Evolutionary conservation across 2,888 invertebrate species (phyloP), one percentile per base, ranked within the genome.

Genomic region (Pegoplata infirma): DNA sequence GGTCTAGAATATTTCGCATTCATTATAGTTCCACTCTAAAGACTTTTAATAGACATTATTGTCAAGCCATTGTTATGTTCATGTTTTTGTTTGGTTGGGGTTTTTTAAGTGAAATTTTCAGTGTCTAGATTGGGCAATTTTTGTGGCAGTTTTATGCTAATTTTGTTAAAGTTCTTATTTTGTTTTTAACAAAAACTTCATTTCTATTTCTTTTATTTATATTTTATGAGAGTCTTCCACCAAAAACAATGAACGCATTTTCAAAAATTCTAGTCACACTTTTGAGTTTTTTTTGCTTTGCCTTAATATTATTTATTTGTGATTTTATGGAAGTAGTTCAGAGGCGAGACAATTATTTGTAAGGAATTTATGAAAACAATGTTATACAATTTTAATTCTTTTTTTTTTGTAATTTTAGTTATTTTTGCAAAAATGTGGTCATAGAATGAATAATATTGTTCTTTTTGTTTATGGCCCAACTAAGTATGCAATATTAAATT

Each of bases 91-190:
- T 55, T 44, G 40, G 44, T 47, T 59, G 21, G 44, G 14, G 25
- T 59, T 46, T 66, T 68, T 59, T 10, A 59, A 74, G 23, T 44
- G 47, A 64, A 74, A 56, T 59, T 78, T 69, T 53, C 47, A 69
- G 55, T 59, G 58, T 73, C 64, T 53, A 63, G 53, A 74, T 74
- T 74, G 59, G 47, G 59, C 64, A 69, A 32, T 64, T 73, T n/a
- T 78, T 74, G 73, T 66, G 59, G 59, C 47, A 66, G 40, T 59
- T 78, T 59, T 55, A 66, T 74, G 69, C 64, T 69, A 74, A 73
- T 69, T 59, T 59, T 59, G 16, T 59, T 55, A 8, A 28, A 55
- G 55, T 32, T 16, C 5, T 21, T 46, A 19, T 8, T 12, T 16
- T 23, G 21, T 21, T 23, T n/a, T 23, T 3, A 40, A 40, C 5